Conservation (phyloP, 2,888 invertebrate species). For the Ormyrus rosae region DNA sequence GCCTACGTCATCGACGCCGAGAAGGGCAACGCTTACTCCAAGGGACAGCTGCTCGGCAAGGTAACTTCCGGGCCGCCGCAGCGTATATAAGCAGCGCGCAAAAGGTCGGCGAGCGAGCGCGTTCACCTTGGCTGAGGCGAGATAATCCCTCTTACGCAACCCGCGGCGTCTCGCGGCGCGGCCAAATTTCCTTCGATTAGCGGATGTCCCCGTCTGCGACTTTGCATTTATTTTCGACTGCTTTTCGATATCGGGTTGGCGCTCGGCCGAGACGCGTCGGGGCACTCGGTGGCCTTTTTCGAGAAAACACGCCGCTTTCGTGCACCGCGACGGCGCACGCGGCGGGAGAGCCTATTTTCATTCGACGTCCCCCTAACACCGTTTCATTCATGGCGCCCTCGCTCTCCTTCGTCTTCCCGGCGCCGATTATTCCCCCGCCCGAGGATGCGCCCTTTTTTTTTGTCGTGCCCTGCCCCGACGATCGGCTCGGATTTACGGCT, state of each 20-base stretch:
- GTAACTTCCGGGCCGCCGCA: conserved; percentile 53
- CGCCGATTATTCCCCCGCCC: too few species aligned
- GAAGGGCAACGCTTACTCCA: conserved; percentile 70
- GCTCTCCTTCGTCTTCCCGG: neutral
- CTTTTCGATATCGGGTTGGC: conserved; percentile 4
- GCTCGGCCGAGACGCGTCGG: conserved; percentile 8
- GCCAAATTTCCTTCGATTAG: conserved; percentile 25
- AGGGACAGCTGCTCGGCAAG: conserved; percentile 71
- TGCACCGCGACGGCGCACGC: too few species aligned
- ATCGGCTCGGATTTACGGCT: too few species aligned
- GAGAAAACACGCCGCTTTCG: conserved; percentile 10
- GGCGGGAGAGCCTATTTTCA: too few species aligned
- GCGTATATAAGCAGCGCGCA: too few species aligned
- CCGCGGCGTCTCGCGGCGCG: neutral
- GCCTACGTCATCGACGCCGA: conserved; percentile 71
- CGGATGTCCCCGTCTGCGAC: neutral
- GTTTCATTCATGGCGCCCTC: neutral
- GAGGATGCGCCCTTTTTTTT: too few species aligned
- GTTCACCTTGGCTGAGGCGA: conserved; percentile 21
- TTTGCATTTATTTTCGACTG: conserved; percentile 29
- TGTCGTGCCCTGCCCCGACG: too few species aligned
- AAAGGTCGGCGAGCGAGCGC: neutral
- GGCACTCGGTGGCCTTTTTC: neutral
- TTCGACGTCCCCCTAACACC: conserved; percentile 22
- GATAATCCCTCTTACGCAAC: neutral